Percentiles rank a stretch among this genome's conserved stretches.
Evolutionary conservation across 2,888 invertebrate species (phyloP).

Genomic region (Mesorhabditis belari): DNA sequence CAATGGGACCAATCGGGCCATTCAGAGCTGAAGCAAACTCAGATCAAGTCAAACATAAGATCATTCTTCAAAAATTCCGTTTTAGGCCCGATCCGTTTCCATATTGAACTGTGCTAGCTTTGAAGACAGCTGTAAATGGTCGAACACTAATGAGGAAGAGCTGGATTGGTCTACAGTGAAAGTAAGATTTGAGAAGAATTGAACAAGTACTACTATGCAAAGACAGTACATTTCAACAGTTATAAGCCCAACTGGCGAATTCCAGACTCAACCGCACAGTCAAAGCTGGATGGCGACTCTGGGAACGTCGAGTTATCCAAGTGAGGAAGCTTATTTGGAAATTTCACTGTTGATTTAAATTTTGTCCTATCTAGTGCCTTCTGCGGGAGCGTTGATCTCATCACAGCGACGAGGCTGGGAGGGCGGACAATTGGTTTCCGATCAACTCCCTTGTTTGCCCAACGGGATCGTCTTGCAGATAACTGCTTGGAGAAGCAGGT

Average conservation of each 20-base stretch:
- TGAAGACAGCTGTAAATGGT: slow-evolving; percentile 30
- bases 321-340: no score
- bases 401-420: slow-evolving; percentile 34
- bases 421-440: slow-evolving; percentile 33
- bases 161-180: slow-evolving; percentile 33
- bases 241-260: no score
- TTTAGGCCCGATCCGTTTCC: slow-evolving; percentile 6
- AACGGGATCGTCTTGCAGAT: slow-evolving; percentile 24
- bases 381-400: slow-evolving; percentile 30
- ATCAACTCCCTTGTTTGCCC: slow-evolving; percentile 30
- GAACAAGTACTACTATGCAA: background rate
- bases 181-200: background rate
- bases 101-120: slow-evolving; percentile 27
- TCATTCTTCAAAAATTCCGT: background rate
- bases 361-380: slow-evolving; percentile 16
- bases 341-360: no score
- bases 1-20: no score
- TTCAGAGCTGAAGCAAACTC: slow-evolving; percentile 24
- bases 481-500: slow-evolving; percentile 30
- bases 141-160: slow-evolving; percentile 39
- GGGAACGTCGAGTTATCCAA: slow-evolving; percentile 22
- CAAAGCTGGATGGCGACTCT: slow-evolving; percentile 17
- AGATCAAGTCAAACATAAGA: background rate
- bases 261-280: no score
- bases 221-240: no score